These are phyloP conservation scores for Trachops cirrhosus DNA, from an alignment of 2,797 vertebrate species.

Conservation along the genomic window DNA sequence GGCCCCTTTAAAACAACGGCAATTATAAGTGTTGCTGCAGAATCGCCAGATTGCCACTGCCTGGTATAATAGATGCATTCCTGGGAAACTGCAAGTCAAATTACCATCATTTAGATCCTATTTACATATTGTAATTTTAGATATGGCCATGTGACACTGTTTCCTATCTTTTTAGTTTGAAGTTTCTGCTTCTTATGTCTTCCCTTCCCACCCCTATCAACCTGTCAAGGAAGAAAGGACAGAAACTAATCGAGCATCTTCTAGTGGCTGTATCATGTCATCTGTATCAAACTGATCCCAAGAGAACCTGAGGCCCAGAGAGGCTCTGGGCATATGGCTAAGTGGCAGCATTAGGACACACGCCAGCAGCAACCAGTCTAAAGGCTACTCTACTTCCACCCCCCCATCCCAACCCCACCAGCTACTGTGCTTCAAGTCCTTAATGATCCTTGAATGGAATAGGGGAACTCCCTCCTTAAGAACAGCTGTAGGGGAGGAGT, in stretches of 20 bases:
- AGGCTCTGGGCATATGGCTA: neutral
- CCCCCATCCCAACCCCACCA: neutral
- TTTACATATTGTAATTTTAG: slow-evolving; percentile 48
- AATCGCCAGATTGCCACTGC: neutral
- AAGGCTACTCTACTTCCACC: neutral
- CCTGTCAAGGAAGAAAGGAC: neutral
- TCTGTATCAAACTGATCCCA: neutral
- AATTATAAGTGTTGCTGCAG: neutral
- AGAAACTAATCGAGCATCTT: neutral
- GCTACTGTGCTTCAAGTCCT: neutral
- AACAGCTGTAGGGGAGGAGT: neutral
- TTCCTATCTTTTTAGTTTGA: neutral
- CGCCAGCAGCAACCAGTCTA: neutral
- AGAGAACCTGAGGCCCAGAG: neutral
- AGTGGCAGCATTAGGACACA: neutral
- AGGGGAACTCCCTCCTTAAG: neutral
- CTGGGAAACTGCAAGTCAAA: slow-evolving; percentile 32
- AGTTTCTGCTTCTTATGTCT: neutral
- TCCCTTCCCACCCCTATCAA: neutral
- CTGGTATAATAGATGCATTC: neutral
- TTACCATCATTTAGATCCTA: neutral
- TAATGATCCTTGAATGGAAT: neutral
- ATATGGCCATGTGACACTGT: neutral
- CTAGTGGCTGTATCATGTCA: neutral
- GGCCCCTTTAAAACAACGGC: neutral